Conservation (phyloP, 2,797 vertebrate species). For the Mormyrus proboscirostris region DNA sequence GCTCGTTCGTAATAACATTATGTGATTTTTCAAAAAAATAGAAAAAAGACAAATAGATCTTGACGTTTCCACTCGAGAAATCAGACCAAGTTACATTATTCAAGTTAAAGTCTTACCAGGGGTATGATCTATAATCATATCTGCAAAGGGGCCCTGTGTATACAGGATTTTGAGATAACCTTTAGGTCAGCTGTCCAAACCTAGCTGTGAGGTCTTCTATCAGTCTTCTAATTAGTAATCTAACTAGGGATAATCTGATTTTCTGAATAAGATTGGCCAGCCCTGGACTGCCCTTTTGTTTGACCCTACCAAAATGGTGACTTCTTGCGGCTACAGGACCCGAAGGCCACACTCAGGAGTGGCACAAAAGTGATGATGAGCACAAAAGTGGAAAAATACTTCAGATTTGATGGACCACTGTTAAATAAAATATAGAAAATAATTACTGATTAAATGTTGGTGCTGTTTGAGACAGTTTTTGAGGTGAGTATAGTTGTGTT, state of each 20-base stretch:
- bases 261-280: neutral
- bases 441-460: neutral
- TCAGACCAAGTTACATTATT: neutral
- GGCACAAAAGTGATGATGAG: neutral
- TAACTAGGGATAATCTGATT: neutral
- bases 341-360: neutral
- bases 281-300: neutral
- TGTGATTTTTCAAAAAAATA: neutral
- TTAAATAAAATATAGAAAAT: neutral
- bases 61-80: neutral
- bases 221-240: neutral
- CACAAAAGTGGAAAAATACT: neutral
- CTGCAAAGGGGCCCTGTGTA: neutral
- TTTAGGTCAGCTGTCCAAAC: neutral
- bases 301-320: neutral
- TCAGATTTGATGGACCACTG: neutral
- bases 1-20: neutral
- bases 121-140: neutral
- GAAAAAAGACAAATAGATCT: neutral
- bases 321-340: neutral
- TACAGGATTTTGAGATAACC: neutral
- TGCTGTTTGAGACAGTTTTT: neutral
- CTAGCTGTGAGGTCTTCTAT: neutral
- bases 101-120: neutral
- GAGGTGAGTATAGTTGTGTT: neutral